phyloP scores from a whole-genome alignment of 2,113 vertebrate species.

The Chunga burmeisteri region DNA sequence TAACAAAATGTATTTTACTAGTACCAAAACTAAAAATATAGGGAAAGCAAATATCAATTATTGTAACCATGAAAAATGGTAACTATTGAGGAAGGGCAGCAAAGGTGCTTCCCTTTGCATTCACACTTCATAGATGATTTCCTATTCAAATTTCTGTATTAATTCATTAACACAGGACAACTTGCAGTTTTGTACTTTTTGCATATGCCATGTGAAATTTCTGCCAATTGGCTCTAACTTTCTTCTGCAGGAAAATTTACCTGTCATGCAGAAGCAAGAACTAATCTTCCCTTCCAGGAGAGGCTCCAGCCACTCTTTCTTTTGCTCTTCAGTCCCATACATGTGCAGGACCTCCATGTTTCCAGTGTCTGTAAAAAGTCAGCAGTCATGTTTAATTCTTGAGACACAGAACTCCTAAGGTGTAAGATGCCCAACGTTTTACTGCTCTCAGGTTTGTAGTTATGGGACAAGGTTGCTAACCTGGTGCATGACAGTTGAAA shows the following conservation, averaged over 20 bases:
- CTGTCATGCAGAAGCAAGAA: constrained; percentile 97
- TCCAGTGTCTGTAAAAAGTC: constrained; percentile 81
- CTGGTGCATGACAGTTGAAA: constrained; percentile 95
- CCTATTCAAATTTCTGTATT: not conserved
- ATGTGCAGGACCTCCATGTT: constrained; percentile 95
- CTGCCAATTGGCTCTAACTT: not conserved
- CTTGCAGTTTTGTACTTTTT: not conserved
- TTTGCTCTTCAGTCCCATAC: constrained; percentile 90
- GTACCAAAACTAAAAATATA: not conserved
- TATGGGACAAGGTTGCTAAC: constrained; percentile 53
- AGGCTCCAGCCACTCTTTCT: constrained; percentile 89
- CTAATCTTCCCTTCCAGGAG: constrained; percentile 86
- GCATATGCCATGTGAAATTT: not conserved
- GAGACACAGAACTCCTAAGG: not conserved
- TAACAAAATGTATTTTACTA: not conserved
- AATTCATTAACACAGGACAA: not conserved
- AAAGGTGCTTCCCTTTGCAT: not conserved
- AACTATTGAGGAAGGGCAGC: not conserved
- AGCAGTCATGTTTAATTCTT: not conserved
- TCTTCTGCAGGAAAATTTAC: constrained; percentile 63
- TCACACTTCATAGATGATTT: not conserved
- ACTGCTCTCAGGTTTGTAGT: not conserved
- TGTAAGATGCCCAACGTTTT: not conserved
- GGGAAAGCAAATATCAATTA: not conserved
- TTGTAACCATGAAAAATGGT: not conserved